These are phyloP conservation scores for Teleogryllus occipitalis DNA, from an alignment of 1,140 invertebrate genomes.

Conservation along the genomic window DNA sequence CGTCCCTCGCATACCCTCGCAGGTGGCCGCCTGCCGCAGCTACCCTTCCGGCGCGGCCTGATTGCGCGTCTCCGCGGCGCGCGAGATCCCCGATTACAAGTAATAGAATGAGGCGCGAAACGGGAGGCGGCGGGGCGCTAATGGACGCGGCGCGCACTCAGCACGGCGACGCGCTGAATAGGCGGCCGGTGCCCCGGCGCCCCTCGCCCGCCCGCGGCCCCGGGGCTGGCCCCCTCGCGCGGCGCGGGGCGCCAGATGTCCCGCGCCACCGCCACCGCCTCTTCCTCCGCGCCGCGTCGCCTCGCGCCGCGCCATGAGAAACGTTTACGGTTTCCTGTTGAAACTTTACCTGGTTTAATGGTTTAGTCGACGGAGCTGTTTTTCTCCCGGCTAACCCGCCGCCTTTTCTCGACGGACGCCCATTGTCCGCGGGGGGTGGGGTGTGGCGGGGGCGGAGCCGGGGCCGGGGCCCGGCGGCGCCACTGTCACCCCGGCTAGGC, in stretches of 20 bases:
- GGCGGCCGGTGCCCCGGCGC: too few species aligned
- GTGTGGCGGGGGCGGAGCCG: too few species aligned
- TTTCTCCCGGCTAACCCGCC: not conserved
- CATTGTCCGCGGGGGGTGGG: not conserved
- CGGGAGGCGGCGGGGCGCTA: too few species aligned
- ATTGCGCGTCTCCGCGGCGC: too few species aligned
- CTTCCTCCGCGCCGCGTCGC: too few species aligned
- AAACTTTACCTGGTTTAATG: constrained; percentile 5
- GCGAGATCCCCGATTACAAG: not conserved
- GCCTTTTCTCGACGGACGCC: too few species aligned
- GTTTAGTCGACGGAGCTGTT: not conserved
- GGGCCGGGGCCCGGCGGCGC: too few species aligned
- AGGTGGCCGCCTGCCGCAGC: too few species aligned
- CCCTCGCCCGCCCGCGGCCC: not conserved
- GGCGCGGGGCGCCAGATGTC: not conserved
- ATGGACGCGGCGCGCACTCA: not conserved
- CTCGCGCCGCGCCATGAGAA: not conserved
- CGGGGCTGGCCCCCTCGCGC: not conserved
- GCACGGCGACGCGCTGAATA: not conserved
- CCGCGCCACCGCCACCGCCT: too few species aligned
- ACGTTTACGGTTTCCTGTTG: constrained; percentile 3
- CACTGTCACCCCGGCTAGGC: too few species aligned
- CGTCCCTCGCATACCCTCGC: too few species aligned
- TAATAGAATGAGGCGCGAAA: not conserved
- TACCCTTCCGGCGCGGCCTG: too few species aligned